Percentiles rank a stretch among this genome's conserved stretches.
phyloP scores from a whole-genome alignment of 2,113 vertebrate species.

The Eidolon helvum region DNA sequence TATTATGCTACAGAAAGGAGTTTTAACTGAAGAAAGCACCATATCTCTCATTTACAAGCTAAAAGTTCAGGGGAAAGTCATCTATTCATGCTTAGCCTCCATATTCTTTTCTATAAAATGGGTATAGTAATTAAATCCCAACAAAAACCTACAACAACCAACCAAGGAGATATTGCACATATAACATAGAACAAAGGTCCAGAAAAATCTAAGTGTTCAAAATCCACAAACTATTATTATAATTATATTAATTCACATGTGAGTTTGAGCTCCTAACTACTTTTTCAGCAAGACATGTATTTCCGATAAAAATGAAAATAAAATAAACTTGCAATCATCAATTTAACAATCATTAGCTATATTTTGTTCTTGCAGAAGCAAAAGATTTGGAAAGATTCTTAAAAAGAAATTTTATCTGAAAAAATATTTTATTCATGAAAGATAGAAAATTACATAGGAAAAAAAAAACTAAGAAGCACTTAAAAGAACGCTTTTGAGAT shows the following conservation, averaged over 20 bases:
- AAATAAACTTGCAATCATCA: neutral
- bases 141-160: neutral
- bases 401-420: neutral
- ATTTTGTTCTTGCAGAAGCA: neutral
- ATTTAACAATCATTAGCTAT: neutral
- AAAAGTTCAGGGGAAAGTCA: neutral
- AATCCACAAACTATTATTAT: neutral
- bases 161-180: neutral
- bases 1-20: neutral
- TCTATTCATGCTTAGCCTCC: neutral
- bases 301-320: neutral
- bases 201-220: neutral
- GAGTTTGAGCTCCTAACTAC: neutral
- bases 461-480: neutral
- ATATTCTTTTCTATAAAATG: neutral
- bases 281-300: neutral
- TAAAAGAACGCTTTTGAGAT: neutral
- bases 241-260: neutral
- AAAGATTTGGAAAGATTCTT: neutral
- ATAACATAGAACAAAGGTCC: accelerated
- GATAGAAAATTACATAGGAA: neutral
- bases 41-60: neutral
- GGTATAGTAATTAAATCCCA: neutral
- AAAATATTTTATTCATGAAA: neutral
- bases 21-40: neutral